Evolutionary conservation across 2,888 invertebrate genomes (phyloP), one percentile per base, ranked within the genome.

Genomic region (Aphidius colemani): DNA sequence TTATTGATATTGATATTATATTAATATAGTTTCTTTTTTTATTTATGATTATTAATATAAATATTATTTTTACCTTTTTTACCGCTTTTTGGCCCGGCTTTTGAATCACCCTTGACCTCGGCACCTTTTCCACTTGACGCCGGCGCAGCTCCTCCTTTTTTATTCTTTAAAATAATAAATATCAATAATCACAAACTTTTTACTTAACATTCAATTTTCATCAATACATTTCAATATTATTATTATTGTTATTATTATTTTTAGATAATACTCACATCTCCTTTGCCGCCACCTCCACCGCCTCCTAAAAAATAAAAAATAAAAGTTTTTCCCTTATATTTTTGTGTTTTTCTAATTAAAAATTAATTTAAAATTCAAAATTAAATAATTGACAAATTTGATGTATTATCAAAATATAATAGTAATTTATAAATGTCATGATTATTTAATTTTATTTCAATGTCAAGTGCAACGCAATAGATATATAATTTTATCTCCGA

Each of bases 51-150:
- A 30, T 18, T 18, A 18, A 18, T 18, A 18, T 18, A 18, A 2
- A 18, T 18, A 18, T 5, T 30, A 30, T 30, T 30, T 30, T 30
- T 30, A 72, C 73, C 73, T 69, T 72, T 74, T 58, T 72, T 73
- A 10, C 71, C 70, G 53, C 72, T 70, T 65, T 72, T 72, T 59
- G 72, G 72, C 67, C 70, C 72, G 40, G 64, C 69, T 48, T 66
- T 68, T 10, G 66, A 66, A 41, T 70, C 70, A 10, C 62, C 59
- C 61, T 72, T 71, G 9, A 64, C 64, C 45, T 69, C 71, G 7
- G 70, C 50, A 7, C 61, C 30, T 61, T 72, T 72, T 8, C 64
- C 71, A 2, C 13, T 18, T 11, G 60, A 70, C 30, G 67, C 66
- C 13, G 65, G 41, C 18, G 60, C 64, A 39, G 41, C 66, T n/a